Base-by-base conservation (phyloP, 2,797 vertebrate genomes). In the Dendrocincla tyrannina region DNA sequence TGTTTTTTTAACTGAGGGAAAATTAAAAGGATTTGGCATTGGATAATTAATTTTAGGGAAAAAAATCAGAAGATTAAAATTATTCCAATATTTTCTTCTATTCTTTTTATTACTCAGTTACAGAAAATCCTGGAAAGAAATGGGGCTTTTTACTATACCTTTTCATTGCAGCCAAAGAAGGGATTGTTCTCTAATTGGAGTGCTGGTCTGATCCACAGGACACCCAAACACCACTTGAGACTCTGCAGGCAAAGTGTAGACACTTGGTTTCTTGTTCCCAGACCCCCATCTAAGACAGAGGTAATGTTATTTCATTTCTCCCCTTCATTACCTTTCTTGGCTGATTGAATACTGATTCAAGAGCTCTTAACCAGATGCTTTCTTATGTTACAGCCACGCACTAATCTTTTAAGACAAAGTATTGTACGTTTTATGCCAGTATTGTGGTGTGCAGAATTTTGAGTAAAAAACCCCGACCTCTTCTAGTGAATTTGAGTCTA, bases 341-440 rank as follows among this genome's bases (percentile, higher is more conserved):
- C 30, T 90, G 76, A 88, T 93, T 88, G 85, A 75, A 79, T 60
- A 53, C 42, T 80, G n/a, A 79, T 86, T 93, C 83, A 92, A 91
- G 72, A 83, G 68, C 83, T 67, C 73, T 81, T 87, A 70, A 59
- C 23, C 42, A 92, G 35, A 17, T 70, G n/a, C 25, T 2, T 69
- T 70, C 39, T 62, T 0, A 0, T 32, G 32, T 77, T 86, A 73
- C 9, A 83, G 7, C 12, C 0, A 0, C 5, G 39, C 30, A 41
- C 30, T 44, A 19, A 68, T 62, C n/a, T 80, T 69, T 80, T 63
- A 81, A 68, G 55, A 44, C 22, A 80, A 82, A 74, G 14, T 17
- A 3, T 17, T 72, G 14, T 49, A 24, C 11, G 10, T 73, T 66
- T n/a, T 18, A 28, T 69, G 42, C 12, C 33, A 8, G 37, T 20